Percentiles rank a stretch among this genome's conserved stretches.
Evolutionary conservation across 2,888 invertebrate species (phyloP).

Genomic region (Chaitophorus viminalis): DNA sequence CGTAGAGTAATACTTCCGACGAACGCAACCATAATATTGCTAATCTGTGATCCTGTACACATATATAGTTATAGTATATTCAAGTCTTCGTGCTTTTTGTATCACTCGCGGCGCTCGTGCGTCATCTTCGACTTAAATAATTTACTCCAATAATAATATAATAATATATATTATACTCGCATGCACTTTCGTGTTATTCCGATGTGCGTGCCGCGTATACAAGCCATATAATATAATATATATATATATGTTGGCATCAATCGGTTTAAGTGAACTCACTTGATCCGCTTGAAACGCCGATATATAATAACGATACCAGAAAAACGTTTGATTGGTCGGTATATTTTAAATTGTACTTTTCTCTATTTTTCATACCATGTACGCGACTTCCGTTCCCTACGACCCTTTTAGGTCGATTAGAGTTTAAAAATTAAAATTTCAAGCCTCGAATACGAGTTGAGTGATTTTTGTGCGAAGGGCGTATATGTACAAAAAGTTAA

Average conservation of each 20-base stretch:
- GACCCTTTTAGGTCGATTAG: conserved; percentile 1
- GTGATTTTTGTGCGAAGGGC: background rate
- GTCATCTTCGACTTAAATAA: background rate
- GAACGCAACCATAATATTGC: too few species aligned
- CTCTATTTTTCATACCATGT: background rate
- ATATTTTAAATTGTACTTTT: background rate
- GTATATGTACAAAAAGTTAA: background rate
- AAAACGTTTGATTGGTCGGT: background rate
- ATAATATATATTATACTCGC: background rate
- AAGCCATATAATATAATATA: too few species aligned
- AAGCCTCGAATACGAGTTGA: background rate
- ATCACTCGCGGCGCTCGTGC: too few species aligned
- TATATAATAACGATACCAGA: background rate
- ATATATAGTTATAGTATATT: too few species aligned
- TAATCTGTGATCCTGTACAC: too few species aligned
- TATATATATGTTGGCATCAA: background rate
- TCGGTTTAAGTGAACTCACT: background rate
- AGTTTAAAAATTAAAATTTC: background rate
- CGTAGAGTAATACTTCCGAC: too few species aligned
- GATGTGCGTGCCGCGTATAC: background rate
- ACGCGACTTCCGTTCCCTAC: background rate
- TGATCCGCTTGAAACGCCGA: background rate
- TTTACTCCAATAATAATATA: too few species aligned
- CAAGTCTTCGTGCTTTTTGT: too few species aligned
- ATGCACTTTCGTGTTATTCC: too few species aligned